phyloP scores from a whole-genome alignment of 2,888 invertebrate species.

The Philereme transversata region DNA sequence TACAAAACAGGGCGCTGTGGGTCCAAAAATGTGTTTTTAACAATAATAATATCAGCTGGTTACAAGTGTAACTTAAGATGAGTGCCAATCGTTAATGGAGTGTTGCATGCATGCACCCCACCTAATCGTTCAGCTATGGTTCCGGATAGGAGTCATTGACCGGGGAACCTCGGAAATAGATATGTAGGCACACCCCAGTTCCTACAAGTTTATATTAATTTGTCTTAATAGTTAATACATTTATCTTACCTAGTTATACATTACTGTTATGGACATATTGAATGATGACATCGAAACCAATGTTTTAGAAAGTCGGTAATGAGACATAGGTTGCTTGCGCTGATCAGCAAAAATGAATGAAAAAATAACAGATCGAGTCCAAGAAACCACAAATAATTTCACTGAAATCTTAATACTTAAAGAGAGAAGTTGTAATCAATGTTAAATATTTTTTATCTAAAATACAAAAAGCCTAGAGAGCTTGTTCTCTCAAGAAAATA shows the following conservation, averaged over 20 bases:
- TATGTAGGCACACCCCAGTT: slow-evolving; percentile 59
- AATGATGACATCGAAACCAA: not conserved
- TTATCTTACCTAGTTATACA: not conserved
- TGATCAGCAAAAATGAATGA: not conserved
- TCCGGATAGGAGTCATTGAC: slow-evolving; percentile 73
- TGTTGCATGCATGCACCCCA: slow-evolving; percentile 45
- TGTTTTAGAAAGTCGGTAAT: not conserved
- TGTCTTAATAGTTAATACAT: slow-evolving; percentile 6
- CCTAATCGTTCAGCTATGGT: slow-evolving; percentile 62
- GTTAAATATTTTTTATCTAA: no score
- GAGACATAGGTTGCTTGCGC: not conserved
- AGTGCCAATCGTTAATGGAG: slow-evolving; percentile 52
- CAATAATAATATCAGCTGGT: not conserved
- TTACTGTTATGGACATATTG: slow-evolving; percentile 2
- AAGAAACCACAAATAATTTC: no score
- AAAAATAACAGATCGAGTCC: no score
- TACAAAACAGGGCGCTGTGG: no score
- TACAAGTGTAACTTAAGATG: slow-evolving; percentile 39
- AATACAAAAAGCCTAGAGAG: no score
- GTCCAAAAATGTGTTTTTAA: no score
- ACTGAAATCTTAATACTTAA: no score
- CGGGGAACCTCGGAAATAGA: slow-evolving; percentile 71
- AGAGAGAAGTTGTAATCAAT: no score
- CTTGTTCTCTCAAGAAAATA: no score
- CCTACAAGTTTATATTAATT: slow-evolving; percentile 51